phyloP scores from a whole-genome alignment of 2,888 invertebrate species.

The Caenorhabditis sp. region DNA sequence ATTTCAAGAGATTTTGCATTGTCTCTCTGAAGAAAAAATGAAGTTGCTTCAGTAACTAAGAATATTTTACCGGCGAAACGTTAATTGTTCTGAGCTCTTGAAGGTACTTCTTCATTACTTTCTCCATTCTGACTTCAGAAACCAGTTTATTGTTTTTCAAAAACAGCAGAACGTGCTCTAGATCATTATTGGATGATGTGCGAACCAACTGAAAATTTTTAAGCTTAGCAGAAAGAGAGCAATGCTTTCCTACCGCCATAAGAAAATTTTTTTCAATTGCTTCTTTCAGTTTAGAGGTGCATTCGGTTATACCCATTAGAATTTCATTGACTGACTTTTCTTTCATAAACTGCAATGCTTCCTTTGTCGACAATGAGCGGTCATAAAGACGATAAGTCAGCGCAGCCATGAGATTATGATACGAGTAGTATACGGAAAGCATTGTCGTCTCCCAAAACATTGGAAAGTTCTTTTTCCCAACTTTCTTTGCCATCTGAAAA shows the following conservation, averaged over 20 bases:
- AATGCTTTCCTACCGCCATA: background rate
- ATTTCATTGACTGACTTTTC: background rate
- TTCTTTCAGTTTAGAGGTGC: background rate
- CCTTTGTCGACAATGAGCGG: background rate
- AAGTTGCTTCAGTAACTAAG: no score
- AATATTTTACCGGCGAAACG: background rate
- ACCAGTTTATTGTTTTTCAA: background rate
- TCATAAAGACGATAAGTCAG: background rate
- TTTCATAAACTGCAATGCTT: background rate
- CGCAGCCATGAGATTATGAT: background rate
- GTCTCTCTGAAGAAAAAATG: no score
- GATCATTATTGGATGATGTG: background rate
- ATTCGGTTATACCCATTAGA: background rate
- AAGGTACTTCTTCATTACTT: background rate
- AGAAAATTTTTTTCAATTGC: slow-evolving; percentile 1
- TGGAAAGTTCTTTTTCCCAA: background rate
- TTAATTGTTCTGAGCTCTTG: background rate
- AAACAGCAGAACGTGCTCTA: background rate
- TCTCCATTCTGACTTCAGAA: background rate
- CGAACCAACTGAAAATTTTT: background rate
- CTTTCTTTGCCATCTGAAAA: background rate
- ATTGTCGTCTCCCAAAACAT: background rate
- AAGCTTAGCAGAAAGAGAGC: background rate
- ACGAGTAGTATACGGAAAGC: slow-evolving; percentile 11
- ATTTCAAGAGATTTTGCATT: background rate